Percentiles rank a stretch among this genome's conserved stretches.
Conservation (phyloP, 1,140 invertebrate genomes). For the Portunus trituberculatus region DNA sequence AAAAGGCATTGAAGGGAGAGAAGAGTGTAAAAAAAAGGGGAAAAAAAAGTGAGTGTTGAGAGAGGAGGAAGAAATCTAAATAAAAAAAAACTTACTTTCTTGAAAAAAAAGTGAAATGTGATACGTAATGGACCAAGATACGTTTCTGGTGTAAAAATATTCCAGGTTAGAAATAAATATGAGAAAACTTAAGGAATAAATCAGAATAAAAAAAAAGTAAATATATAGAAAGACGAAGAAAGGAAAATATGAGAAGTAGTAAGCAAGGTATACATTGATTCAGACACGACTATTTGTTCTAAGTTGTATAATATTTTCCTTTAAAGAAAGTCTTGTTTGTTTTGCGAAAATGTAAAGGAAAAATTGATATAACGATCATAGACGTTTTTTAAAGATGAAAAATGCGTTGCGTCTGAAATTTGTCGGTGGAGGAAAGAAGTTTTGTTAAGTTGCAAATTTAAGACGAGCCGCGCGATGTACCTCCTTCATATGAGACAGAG, state of each 20-base stretch:
- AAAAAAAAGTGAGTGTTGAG: neutral
- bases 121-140: too few relatives aligned
- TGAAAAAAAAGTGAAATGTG: neutral
- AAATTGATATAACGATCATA: neutral
- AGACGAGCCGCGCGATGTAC: too few relatives aligned
- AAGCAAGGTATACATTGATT: neutral
- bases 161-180: too few relatives aligned
- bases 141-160: too few relatives aligned
- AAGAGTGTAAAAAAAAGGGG: neutral
- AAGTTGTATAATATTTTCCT: neutral
- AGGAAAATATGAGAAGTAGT: too few relatives aligned
- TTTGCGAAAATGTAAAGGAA: neutral
- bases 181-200: too few relatives aligned
- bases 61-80: neutral
- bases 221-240: too few relatives aligned
- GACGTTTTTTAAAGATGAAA: neutral
- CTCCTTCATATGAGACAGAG: too few relatives aligned
- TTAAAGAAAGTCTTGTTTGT: neutral
- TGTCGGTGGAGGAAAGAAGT: neutral
- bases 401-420: neutral
- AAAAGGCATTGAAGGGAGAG: slow-evolving; percentile 22
- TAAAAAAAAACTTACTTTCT: too few relatives aligned
- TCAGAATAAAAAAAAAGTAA: too few relatives aligned
- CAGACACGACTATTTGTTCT: neutral
- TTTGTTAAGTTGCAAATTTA: neutral